These are phyloP conservation scores for Phrynocephalus guinanensis DNA, from an alignment of 2,797 vertebrate species.

Conservation along the genomic window DNA sequence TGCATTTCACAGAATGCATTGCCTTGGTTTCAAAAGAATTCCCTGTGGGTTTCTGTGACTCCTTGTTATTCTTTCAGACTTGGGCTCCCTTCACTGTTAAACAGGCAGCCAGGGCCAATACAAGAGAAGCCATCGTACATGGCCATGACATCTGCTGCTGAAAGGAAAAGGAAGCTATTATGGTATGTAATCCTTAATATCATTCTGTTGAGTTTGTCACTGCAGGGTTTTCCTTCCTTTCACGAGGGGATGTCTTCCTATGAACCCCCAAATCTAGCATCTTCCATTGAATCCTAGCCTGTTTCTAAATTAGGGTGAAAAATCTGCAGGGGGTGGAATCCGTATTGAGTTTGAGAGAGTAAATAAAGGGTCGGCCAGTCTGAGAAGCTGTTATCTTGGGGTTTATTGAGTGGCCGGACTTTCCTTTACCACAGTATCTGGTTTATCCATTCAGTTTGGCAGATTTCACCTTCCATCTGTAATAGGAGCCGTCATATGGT, in stretches of 20 bases:
- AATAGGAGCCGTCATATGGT: background rate
- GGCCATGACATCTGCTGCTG: conserved; percentile 92
- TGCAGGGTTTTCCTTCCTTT: background rate
- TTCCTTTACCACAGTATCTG: background rate
- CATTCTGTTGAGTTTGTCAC: background rate
- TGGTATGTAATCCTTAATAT: conserved; percentile 73
- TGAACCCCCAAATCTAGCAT: background rate
- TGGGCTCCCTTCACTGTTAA: conserved; percentile 76
- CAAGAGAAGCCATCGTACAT: conserved; percentile 88
- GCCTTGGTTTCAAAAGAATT: background rate
- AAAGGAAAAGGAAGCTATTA: conserved; percentile 87
- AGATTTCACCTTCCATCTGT: background rate
- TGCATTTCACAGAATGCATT: background rate
- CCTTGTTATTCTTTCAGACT: conserved; percentile 73
- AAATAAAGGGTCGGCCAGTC: background rate
- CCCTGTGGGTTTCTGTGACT: background rate
- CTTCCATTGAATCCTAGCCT: background rate
- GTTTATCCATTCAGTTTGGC: too few relatives aligned
- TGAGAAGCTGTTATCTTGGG: too few relatives aligned
- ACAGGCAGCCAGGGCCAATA: conserved; percentile 64
- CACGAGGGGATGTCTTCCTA: background rate
- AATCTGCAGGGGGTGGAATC: background rate
- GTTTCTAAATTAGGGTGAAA: background rate
- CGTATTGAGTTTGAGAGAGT: background rate
- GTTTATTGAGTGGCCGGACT: background rate